Percentiles rank a stretch among this genome's conserved stretches.
Evolutionary conservation across 2,888 invertebrate genomes (phyloP).

Genomic region (Metopia argyrocephala): DNA sequence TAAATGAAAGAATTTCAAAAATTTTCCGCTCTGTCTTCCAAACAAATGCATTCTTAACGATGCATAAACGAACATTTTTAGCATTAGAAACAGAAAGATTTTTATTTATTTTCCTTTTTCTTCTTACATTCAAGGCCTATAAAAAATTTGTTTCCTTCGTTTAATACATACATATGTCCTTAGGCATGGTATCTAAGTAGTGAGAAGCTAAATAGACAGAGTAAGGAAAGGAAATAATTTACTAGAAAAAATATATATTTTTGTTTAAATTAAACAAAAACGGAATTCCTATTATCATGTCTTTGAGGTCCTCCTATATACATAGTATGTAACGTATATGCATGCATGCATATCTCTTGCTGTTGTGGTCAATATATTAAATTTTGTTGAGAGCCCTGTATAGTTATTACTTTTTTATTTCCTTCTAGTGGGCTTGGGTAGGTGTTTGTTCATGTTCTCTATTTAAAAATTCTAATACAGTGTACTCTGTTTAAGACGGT

Average conservation of each 20-base stretch:
- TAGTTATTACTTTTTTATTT: too few relatives aligned
- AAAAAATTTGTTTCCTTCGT: not conserved
- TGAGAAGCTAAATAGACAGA: not conserved
- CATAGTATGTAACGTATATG: too few relatives aligned
- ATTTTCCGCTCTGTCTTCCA: slow-evolving; percentile 30
- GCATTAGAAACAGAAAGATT: not conserved
- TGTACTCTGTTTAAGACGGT: too few relatives aligned
- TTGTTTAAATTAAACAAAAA: not conserved
- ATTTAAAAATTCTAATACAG: too few relatives aligned
- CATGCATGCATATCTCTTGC: too few relatives aligned
- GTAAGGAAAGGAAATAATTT: slow-evolving; percentile 11
- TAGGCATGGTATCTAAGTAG: slow-evolving; percentile 1
- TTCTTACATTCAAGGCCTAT: slow-evolving; percentile 43
- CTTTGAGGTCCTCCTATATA: slow-evolving; percentile 27
- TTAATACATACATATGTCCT: slow-evolving; percentile 21
- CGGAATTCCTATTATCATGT: slow-evolving; percentile 54
- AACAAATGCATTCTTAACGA: slow-evolving; percentile 57
- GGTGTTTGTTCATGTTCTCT: too few relatives aligned
- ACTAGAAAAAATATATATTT: not conserved
- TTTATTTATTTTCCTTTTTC: not conserved
- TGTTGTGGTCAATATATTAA: too few relatives aligned
- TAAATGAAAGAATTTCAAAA: slow-evolving; percentile 40
- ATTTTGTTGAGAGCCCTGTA: too few relatives aligned
- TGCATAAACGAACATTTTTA: slow-evolving; percentile 41
- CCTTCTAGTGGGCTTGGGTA: too few relatives aligned